These are phyloP conservation scores for Aleadryas rufinucha DNA, from an alignment of 2,113 vertebrate genomes.

Conservation along the genomic window DNA sequence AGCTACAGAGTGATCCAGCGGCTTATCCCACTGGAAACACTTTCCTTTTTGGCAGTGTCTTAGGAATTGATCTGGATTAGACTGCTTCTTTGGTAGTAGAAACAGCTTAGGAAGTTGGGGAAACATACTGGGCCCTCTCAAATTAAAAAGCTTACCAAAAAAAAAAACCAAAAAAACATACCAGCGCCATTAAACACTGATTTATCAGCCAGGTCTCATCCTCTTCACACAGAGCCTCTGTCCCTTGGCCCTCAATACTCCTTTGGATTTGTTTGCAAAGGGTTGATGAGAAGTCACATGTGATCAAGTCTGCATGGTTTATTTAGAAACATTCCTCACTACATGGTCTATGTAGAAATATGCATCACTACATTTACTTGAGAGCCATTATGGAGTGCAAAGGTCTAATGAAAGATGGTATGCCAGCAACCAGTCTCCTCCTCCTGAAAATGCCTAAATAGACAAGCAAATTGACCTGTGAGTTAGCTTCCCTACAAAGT, in stretches of 20 bases:
- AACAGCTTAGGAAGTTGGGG: not conserved
- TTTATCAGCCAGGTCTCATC: not conserved
- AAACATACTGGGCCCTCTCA: not conserved
- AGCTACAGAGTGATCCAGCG: not conserved
- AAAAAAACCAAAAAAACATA: not conserved
- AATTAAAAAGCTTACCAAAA: not conserved
- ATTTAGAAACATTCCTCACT: not conserved
- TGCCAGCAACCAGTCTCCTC: not conserved
- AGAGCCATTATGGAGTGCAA: not conserved
- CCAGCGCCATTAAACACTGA: not conserved
- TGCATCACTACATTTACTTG: not conserved
- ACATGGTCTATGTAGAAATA: not conserved
- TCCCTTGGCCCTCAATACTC: not conserved
- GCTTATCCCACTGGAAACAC: not conserved
- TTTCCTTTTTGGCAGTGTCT: not conserved
- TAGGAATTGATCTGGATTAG: not conserved
- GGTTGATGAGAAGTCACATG: not conserved
- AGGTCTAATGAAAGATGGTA: not conserved
- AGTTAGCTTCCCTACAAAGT: not conserved
- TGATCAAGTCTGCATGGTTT: not conserved
- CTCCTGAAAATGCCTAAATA: not conserved
- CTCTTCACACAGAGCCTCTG: not conserved
- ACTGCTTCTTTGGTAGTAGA: not conserved
- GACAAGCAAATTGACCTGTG: not conserved
- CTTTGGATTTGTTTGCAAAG: not conserved